Base-by-base conservation (phyloP, 1,140 invertebrate genomes). In the Diuraphis noxia region DNA sequence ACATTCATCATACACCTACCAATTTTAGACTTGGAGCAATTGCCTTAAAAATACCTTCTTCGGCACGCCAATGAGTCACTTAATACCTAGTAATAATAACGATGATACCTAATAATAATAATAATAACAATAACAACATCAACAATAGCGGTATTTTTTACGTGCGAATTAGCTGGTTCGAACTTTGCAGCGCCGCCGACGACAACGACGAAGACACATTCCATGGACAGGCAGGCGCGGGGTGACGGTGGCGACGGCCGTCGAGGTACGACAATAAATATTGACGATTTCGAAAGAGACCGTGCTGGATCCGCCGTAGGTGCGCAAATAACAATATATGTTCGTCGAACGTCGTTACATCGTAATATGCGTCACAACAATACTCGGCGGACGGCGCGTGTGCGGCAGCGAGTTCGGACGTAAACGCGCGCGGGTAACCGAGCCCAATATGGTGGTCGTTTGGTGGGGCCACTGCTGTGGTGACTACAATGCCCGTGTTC, bases 381-480 rank as follows among this genome's bases (percentile, higher is more conserved):
- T n/a, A 46, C 40, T n/a, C 41, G n/a, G 34, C 17, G n/a, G n/a
- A 25, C 10, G 4, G 38, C 25, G 36, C 36, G 36, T 46, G n/a
- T 30, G 30, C 36, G 21, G 13, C 34, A 21, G n/a, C 52, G 23
- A 38, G 41, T 36, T n/a, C 9, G 40, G 41, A 77, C 40, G 36
- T 89, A 36, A 79, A 77, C 63, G n/a, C 25, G 6, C 82, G 49
- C 63, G 63, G 41, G 34, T 43, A 36, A 79, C 63, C 89, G 34
- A 52, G 85, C 85, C 85, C 43, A 36, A 82, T 91, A 91, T 91
- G 89, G 89, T 91, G 77, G 89, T 91, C 34, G 43, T 52, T 81
- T 91, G 88, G 88, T 91, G 88, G 77, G 89, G 89, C 89, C 89
- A 13, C 88, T 30, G 63, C 36, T n/a, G 41, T n/a, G 23, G 17